Base-by-base conservation (phyloP, 2,113 vertebrate genomes). In the Trachemys scripta region DNA sequence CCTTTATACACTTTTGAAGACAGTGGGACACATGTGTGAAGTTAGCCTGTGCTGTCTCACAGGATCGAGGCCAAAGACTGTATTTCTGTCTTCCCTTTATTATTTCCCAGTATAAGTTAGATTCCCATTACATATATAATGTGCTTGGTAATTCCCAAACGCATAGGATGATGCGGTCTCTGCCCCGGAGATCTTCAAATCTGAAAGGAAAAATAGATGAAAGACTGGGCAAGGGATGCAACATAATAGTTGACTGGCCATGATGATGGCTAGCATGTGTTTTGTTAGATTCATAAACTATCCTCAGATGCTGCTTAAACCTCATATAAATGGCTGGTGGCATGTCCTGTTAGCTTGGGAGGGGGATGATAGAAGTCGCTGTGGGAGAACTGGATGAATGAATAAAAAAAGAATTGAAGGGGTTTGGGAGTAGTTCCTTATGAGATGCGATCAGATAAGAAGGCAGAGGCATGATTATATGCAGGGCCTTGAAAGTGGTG, bases 181-280 rank as follows among this genome's bases (percentile, higher is more conserved):
- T 62, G 59, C 6, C 59, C 59, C 16, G 3, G 82, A 88, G 9
- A 5, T 89, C 3, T 53, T 84, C 14, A 65, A 59, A 13, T 50
- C 25, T 81, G 17, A 85, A 90, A 81, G 35, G 10, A 85, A 81
- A 89, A 2, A 3, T 31, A 84, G 87, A 54, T 35, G 57, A 80
- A 93, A 69, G 0, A 0, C 31, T 25, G 47, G 79, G 14, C 84
- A 92, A 62, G 1, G 0, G 2, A 14, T 88, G 27, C n/a, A 42
- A 11, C 4, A 27, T 59, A 1, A 1, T 80, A 90, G 13, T 11
- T 86, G 47, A 85, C 65, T 8, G 54, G 0, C 1, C 1, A 56
- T 17, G 31, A 49, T 56, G 24, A 25, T 56, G 54, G 54, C 10
- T 10, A 56, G 4, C 17, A 56, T 25, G 10, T 56, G 8, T 56